Conservation (phyloP, 2,888 invertebrate genomes). For the Girardia tigrina region DNA sequence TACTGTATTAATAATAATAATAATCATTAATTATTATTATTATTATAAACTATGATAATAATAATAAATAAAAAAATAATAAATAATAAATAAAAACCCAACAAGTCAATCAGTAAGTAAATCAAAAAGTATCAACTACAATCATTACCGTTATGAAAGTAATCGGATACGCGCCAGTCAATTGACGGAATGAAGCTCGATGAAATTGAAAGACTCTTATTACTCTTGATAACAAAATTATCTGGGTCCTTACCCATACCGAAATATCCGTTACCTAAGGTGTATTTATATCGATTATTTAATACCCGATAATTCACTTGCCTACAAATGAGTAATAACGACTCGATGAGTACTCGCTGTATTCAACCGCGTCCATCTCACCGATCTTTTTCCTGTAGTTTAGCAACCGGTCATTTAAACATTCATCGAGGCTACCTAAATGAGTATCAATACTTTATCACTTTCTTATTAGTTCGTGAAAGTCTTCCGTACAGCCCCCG, state of each 20-base stretch:
- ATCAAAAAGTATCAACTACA: too few relatives aligned
- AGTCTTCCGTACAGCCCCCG: too few relatives aligned
- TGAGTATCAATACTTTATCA: too few relatives aligned
- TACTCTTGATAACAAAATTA: background rate
- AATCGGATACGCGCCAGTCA: background rate
- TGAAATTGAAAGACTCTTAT: background rate
- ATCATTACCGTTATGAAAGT: background rate
- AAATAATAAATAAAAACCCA: too few relatives aligned
- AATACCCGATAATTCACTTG: background rate
- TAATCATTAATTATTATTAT: too few relatives aligned
- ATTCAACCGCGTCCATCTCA: constrained; percentile 2
- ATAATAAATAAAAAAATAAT: too few relatives aligned
- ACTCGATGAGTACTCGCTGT: background rate
- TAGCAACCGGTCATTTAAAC: constrained; percentile 12
- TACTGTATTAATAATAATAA: too few relatives aligned
- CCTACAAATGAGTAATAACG: background rate
- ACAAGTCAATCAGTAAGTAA: too few relatives aligned
- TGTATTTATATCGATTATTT: background rate
- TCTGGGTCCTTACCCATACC: background rate
- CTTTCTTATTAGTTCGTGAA: too few relatives aligned
- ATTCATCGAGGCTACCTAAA: background rate
- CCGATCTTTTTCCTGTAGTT: background rate
- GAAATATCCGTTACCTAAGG: background rate
- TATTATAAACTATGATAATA: too few relatives aligned
- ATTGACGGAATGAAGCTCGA: background rate